Conservation (phyloP, 2,113 vertebrate genomes). For the Budorcas taxicolor region DNA sequence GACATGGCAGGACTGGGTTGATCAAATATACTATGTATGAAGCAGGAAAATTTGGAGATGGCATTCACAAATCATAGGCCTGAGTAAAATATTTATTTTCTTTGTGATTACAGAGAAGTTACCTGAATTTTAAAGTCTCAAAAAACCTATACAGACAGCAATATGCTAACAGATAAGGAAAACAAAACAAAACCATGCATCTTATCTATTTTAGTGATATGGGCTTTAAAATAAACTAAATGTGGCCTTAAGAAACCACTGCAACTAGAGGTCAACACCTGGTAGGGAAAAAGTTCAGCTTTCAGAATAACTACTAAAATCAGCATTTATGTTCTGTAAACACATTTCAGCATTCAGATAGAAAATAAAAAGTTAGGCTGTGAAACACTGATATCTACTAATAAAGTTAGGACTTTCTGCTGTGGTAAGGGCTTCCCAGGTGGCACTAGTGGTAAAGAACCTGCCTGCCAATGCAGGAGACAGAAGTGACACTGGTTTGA, state of each 20-base stretch:
- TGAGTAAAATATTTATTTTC: neutral
- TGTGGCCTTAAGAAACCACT: neutral
- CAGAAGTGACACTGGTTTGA: accelerated
- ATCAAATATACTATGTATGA: neutral
- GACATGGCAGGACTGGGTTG: neutral
- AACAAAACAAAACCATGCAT: neutral
- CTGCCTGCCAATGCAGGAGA: neutral
- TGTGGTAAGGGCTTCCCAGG: neutral
- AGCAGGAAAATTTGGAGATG: neutral
- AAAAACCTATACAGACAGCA: neutral
- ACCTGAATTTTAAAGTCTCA: neutral
- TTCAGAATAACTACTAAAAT: neutral
- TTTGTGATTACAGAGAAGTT: neutral
- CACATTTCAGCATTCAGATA: neutral
- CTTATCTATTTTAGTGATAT: neutral
- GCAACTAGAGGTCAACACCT: neutral
- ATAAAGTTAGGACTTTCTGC: neutral
- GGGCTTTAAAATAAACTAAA: neutral
- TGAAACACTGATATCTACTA: neutral
- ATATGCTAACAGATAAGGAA: neutral
- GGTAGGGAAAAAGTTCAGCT: neutral
- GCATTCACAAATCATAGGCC: neutral
- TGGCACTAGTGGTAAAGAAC: neutral
- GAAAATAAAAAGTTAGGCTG: neutral
- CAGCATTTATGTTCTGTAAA: neutral